Evolutionary conservation across 2,797 vertebrate species (phyloP), one percentile per base, ranked within the genome.

Genomic region (Luscinia luscinia): DNA sequence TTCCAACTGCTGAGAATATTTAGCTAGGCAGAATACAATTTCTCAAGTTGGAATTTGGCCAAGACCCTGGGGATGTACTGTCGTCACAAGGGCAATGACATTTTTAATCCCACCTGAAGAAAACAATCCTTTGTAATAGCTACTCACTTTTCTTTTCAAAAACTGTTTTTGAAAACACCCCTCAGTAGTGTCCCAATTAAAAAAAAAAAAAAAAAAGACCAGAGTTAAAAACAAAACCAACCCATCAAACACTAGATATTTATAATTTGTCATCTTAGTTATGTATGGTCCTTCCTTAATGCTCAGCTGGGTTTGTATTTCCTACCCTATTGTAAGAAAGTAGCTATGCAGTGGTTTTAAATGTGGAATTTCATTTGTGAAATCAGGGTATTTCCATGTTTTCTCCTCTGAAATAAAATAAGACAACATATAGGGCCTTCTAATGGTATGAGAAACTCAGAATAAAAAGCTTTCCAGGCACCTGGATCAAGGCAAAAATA

Each of bases 31-130:
- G 66, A 92, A 95, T 68, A 41, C 43, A 95, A 85, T 87, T 89
- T 93, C 72, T 93, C 72, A 79, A 45, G 82, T n/a, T 91, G 43
- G 77, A 95, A 81, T 96, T 95, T 90, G 78, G 54, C 82, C 91
- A 96, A 83, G 59, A 90, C 59, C 23, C 32, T 80, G 36, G 52
- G 59, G 51, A 75, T 76, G 70, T 66, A 43, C 10, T 83, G 27
- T 70, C 80, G 55, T 74, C 90, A 69, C 70, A 94, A 90, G 46
- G 70, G 26, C 38, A 51, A 74, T 82, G 91, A 74, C 90, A 86
- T 72, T 49, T 87, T 95, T 96, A 90, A 89, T 90, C 75, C 78
- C 81, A 52, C 67, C 61, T 89, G 69, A 96, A 92, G 83, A 91
- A 21, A 90, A 32, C 40, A 72, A 55, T 74, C 15, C n/a, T 95